Base-by-base conservation (phyloP, 2,797 vertebrate species). In the Tenualosa ilisha region DNA sequence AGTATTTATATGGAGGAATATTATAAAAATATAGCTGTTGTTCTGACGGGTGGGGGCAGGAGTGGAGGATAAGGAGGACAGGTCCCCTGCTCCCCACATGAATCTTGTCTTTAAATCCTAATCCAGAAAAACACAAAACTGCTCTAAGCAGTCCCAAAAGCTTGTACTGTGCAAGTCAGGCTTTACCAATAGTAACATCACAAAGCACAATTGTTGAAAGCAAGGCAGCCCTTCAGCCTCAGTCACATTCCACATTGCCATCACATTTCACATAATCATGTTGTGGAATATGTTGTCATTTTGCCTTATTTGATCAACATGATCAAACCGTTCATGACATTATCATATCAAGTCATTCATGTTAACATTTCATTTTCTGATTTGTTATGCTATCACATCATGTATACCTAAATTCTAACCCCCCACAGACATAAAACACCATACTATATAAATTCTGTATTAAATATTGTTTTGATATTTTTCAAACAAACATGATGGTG, bases 1-100 rank as follows among this genome's bases (percentile, higher is more conserved):
- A 92, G 91, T 93, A 89, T 93, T 56, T 17, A 88, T 89, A 43
- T 40, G 87, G 89, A 20, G 49, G 82, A 79, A 79, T 79, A 79
- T 79, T 79, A 79, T 43, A 46, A 79, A 79, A 40, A 79, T 79
- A 17, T 79, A 46, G 37, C 20, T 72, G 53, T 31, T 75, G 92
- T 89, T 91, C 91, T 89, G 86, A 90, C 89, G 91, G 90, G 89
- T 61, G 37, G 46, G 81, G 61, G 75, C 40, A 81, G 51, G 54
- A 61, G 53, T 11, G 9, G 59, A 49, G 82, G 65, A 81, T 63
- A 65, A 84, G 65, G 61, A 72, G 46, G 59, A 49, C 43, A 68
- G 61, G 83, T 79, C 72, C 72, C 72, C 5, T 46, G 72, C 72
- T 79, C 37, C 68, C 68, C 40, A 8, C 22, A 79, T 79, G 40